A percentile compares a stretch with the other conserved stretches of the same genome.
These are phyloP conservation scores for Stenodema calcarata DNA, from an alignment of 2,888 invertebrate species.

Conservation along the genomic window DNA sequence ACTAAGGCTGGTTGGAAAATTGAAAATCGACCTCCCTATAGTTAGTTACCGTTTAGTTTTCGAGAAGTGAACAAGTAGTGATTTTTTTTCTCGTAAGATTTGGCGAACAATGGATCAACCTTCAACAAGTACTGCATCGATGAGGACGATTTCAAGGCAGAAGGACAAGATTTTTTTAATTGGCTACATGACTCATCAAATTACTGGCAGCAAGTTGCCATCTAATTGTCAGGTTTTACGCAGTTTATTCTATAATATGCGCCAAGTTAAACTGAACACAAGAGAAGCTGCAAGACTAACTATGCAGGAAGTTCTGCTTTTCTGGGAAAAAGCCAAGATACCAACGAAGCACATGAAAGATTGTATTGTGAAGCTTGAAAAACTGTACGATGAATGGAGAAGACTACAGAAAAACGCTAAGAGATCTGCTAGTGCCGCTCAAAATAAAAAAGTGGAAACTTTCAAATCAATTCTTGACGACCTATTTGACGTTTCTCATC, in stretches of 20 bases:
- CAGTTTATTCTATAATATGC: not conserved
- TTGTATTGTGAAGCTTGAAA: not conserved
- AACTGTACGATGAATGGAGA: slow-evolving; percentile 17
- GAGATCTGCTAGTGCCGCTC: not conserved
- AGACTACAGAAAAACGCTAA: not conserved
- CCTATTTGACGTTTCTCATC: slow-evolving; percentile 20
- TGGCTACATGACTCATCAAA: slow-evolving; percentile 10
- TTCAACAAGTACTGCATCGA: not conserved
- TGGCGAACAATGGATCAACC: not conserved
- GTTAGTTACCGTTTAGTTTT: no score
- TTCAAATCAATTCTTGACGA: not conserved
- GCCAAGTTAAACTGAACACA: not conserved
- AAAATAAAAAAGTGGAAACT: not conserved
- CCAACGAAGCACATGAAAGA: not conserved
- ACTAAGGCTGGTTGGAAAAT: no score
- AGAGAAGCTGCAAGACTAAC: not conserved
- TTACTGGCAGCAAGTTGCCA: slow-evolving; percentile 22
- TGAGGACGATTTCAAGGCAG: not conserved
- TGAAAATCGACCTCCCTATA: no score
- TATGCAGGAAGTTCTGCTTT: not conserved
- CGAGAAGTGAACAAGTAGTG: no score
- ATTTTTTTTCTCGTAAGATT: not conserved
- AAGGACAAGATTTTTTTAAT: not conserved
- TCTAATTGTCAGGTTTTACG: not conserved
- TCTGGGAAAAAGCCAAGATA: slow-evolving; percentile 29